A percentile compares a stretch with the other conserved stretches of the same genome.
phyloP scores from a whole-genome alignment of 2,888 invertebrate species.

The Melieria picta region DNA sequence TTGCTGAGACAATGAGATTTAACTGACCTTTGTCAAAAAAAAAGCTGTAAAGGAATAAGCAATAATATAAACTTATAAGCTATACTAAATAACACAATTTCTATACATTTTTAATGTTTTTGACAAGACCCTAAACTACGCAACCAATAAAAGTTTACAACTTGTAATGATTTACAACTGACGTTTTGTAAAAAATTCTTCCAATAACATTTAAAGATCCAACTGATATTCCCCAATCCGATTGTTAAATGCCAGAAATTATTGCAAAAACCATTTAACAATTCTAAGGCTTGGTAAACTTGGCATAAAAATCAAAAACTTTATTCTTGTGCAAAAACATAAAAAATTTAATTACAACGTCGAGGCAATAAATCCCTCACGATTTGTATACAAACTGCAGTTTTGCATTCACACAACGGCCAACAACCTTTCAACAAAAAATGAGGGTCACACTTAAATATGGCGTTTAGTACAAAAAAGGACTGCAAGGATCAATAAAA shows the following conservation, averaged over 20 bases:
- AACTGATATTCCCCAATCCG: background rate
- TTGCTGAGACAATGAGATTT: too few relatives aligned
- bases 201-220: background rate
- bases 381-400: too few relatives aligned
- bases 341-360: slow-evolving; percentile 57
- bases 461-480: background rate
- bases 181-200: too few relatives aligned
- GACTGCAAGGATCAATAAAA: background rate
- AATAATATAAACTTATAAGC: too few relatives aligned
- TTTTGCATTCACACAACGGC: too few relatives aligned
- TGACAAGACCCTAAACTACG: too few relatives aligned
- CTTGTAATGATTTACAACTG: too few relatives aligned
- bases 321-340: slow-evolving; percentile 58
- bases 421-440: background rate
- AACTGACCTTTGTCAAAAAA: too few relatives aligned
- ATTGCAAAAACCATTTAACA: slow-evolving; percentile 25
- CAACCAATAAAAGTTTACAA: too few relatives aligned
- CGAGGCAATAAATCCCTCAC: slow-evolving; percentile 45
- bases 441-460: slow-evolving; percentile 30
- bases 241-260: background rate
- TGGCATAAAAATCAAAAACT: background rate
- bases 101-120: background rate
- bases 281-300: slow-evolving; percentile 13
- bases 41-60: too few relatives aligned
- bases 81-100: too few relatives aligned